Percentiles rank a stretch among this genome's conserved stretches.
These are phyloP conservation scores for Cephus cinctus DNA, from an alignment of 1,140 invertebrate species.

Conservation along the genomic window DNA sequence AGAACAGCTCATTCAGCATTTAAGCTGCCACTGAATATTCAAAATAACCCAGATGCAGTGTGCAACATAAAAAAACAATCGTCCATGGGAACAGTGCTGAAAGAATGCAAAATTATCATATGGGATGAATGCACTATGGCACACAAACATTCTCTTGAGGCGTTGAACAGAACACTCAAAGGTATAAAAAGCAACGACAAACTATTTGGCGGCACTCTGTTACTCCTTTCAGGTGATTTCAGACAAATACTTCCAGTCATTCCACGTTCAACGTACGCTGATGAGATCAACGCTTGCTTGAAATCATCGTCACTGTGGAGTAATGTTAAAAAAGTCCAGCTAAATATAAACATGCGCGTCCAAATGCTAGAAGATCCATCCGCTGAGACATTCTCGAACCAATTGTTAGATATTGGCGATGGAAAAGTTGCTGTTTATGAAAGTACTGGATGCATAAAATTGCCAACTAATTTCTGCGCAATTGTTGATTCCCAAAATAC, in stretches of 20 bases:
- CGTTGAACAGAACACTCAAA: constrained; percentile 31
- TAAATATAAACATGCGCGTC: constrained; percentile 29
- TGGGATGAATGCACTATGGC: no score
- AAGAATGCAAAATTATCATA: no score
- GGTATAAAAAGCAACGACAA: constrained; percentile 24
- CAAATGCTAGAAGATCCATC: constrained; percentile 25
- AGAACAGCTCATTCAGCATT: constrained; percentile 42
- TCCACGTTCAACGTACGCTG: constrained; percentile 17
- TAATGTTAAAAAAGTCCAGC: constrained; percentile 17
- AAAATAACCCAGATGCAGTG: constrained; percentile 3
- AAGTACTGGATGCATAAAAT: no score
- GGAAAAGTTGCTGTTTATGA: constrained; percentile 8
- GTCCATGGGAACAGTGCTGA: no score
- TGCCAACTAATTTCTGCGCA: constrained; percentile 21
- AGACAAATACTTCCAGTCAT: constrained; percentile 34
- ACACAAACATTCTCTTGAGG: no score
- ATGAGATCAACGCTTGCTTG: constrained; percentile 29
- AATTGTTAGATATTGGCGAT: constrained; percentile 25
- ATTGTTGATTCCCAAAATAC: constrained; percentile 31
- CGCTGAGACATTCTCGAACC: constrained; percentile 26
- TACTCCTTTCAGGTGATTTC: constrained; percentile 35
- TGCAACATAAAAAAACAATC: no score
- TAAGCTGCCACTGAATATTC: constrained; percentile 30
- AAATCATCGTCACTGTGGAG: constrained; percentile 21
- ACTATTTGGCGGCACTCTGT: constrained; percentile 24